phyloP scores from a whole-genome alignment of 2,113 vertebrate genomes.

The Scopus umbretta region DNA sequence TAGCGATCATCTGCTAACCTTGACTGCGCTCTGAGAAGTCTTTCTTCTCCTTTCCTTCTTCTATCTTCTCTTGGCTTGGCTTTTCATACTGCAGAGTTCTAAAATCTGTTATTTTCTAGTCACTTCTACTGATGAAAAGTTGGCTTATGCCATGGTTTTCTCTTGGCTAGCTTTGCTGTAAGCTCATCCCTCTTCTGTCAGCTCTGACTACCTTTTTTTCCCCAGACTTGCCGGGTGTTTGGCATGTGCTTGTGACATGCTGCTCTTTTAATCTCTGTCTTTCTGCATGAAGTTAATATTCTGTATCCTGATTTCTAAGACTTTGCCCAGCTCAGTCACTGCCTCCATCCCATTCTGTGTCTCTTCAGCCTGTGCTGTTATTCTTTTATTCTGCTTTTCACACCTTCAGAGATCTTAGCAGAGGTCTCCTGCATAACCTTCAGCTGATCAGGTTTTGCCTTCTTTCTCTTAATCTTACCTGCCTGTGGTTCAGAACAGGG shows the following conservation, averaged over 20 bases:
- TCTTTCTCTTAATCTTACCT: not conserved
- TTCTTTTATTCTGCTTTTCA: not conserved
- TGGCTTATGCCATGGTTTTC: conserved; percentile 22
- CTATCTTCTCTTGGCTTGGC: not conserved
- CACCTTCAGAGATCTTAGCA: not conserved
- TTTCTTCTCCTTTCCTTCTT: not conserved
- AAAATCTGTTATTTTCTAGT: conserved; percentile 21
- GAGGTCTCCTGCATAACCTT: not conserved
- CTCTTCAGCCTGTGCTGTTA: not conserved
- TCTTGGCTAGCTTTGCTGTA: conserved; percentile 7
- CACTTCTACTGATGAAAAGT: not conserved
- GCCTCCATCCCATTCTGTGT: not conserved
- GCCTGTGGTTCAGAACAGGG: not conserved
- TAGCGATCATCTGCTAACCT: not conserved
- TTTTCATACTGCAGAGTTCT: not conserved
- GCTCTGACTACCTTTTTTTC: not conserved
- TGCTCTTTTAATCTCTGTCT: not conserved
- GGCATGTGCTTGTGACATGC: not conserved
- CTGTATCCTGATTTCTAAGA: not conserved
- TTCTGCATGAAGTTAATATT: not conserved
- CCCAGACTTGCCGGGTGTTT: not conserved
- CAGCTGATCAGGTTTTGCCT: not conserved
- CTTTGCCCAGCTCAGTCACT: not conserved
- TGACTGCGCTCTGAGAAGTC: not conserved
- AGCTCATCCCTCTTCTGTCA: conserved; percentile 19